A percentile compares a stretch with the other conserved stretches of the same genome.
Evolutionary conservation across 1,140 invertebrate species (phyloP).

Genomic region (Anoplolepis gracilipes): DNA sequence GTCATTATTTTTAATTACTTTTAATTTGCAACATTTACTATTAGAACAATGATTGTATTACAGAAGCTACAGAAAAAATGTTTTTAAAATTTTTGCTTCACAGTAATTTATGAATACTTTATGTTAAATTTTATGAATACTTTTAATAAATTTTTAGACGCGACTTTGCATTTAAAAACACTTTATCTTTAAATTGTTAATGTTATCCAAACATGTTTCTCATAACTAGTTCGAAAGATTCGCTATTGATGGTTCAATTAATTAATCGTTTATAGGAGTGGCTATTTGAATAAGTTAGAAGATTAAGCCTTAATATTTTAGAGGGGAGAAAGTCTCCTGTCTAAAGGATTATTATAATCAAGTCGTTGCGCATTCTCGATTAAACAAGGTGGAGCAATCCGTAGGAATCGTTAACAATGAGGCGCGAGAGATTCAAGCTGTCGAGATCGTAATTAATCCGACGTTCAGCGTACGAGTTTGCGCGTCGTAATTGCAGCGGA

Average conservation of each 20-base stretch:
- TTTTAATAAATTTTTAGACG: neutral
- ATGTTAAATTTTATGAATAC: no score
- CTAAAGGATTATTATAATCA: constrained; percentile 50
- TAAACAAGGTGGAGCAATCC: constrained; percentile 60
- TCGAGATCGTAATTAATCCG: constrained; percentile 58
- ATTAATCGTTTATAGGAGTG: constrained; percentile 44
- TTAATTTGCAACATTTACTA: neutral
- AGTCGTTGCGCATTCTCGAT: constrained; percentile 54
- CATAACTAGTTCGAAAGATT: constrained; percentile 9
- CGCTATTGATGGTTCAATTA: constrained; percentile 38
- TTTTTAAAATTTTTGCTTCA: no score
- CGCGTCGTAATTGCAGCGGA: constrained; percentile 57
- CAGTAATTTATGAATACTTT: no score
- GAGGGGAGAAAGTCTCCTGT: constrained; percentile 30
- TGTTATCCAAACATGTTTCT: neutral
- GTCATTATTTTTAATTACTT: neutral
- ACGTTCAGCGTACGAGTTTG: constrained; percentile 56
- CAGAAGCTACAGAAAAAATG: neutral
- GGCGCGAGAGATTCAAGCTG: constrained; percentile 38
- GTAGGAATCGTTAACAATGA: constrained; percentile 58
- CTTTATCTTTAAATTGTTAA: neutral
- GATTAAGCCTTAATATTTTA: constrained; percentile 39
- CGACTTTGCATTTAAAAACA: neutral
- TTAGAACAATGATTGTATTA: neutral
- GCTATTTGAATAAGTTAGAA: constrained; percentile 46